Base-by-base conservation (phyloP, 92 coral and sea anemone genomes). In the Palythoa caribaeorum region DNA sequence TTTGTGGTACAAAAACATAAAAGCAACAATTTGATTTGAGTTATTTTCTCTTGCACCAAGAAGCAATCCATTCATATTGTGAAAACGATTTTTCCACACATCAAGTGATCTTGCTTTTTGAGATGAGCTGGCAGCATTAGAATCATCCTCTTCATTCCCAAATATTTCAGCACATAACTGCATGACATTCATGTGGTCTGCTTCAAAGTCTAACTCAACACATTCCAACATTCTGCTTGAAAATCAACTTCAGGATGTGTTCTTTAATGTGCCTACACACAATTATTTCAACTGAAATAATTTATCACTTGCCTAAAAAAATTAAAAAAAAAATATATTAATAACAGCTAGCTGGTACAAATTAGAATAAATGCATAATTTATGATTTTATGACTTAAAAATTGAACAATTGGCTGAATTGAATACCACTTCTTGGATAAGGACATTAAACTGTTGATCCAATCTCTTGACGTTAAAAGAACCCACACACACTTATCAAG, bases 1-100 rank as follows among this genome's bases (percentile, higher is more conserved):
- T 50, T 81, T 81, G 76, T 81, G 86, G 62, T 81, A 81, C 63
- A 81, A 81, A 48, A 47, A 81, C 86, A 81, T 81, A 48, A 81
- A 81, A 19, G 86, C 47, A 28, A 81, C 73, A 47, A 66, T 21
- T 48, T 81, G 21, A 44, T 44, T 71, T 1, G 63, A 81, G 5
- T 15, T 21, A 3, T 21, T 70, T 40, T 81, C 75, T 28, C 52
- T 65, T 70, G 20, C 16, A 15, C 86, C 86, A 19, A 81, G 86
- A 36, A 81, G 37, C 21, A 81, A 47, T 3, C 86, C 86, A 68
- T 66, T 81, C 86, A 68, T 81, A 68, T 68, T 66, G 76, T 81
- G 48, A 68, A 81, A 81, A 15, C 86, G 62, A 20, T 81, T 74
- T 66, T 44, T 81, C 86, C 86, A 81, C 9, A 81, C 63, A 21